A percentile compares a stretch with the other conserved stretches of the same genome.
phyloP scores from a whole-genome alignment of 2,888 invertebrate genomes.

The Pyrrhosoma nymphula region DNA sequence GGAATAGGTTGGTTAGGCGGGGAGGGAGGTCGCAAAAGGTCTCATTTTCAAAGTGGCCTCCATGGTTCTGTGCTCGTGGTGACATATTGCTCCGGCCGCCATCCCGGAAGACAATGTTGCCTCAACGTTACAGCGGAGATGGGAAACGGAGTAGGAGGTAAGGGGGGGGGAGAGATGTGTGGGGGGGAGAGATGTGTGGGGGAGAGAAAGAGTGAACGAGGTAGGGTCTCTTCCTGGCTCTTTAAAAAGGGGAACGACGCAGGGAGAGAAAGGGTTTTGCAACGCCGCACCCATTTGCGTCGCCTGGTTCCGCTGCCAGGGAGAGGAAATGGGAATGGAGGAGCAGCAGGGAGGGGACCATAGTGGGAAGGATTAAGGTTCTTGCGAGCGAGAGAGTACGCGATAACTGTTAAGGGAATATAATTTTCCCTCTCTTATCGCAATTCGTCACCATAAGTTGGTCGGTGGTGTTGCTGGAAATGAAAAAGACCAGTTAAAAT shows the following conservation, averaged over 20 bases:
- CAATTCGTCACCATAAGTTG: not conserved
- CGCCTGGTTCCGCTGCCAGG: not conserved
- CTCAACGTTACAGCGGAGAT: constrained; percentile 37
- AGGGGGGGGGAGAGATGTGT: not conserved
- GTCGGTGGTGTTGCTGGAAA: not conserved
- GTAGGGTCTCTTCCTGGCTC: not conserved
- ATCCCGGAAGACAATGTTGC: constrained; percentile 51
- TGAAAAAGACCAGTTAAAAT: not conserved
- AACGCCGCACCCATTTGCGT: not conserved
- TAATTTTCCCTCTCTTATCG: not conserved
- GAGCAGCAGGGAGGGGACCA: not conserved
- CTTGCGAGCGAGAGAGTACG: not conserved
- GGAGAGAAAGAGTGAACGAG: too few relatives aligned
- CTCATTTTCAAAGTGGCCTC: constrained; percentile 54
- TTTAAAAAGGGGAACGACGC: not conserved
- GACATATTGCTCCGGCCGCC: constrained; percentile 39
- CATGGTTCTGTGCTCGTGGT: constrained; percentile 35
- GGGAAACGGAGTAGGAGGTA: not conserved
- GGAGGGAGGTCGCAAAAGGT: not conserved
- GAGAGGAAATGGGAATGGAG: not conserved
- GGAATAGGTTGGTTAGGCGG: not conserved
- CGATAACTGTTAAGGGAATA: not conserved
- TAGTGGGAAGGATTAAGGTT: not conserved
- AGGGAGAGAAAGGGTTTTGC: not conserved
- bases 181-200: not conserved